Base-by-base conservation (phyloP, 2,888 invertebrate species). In the Sinopyrophorus schimmeli region DNA sequence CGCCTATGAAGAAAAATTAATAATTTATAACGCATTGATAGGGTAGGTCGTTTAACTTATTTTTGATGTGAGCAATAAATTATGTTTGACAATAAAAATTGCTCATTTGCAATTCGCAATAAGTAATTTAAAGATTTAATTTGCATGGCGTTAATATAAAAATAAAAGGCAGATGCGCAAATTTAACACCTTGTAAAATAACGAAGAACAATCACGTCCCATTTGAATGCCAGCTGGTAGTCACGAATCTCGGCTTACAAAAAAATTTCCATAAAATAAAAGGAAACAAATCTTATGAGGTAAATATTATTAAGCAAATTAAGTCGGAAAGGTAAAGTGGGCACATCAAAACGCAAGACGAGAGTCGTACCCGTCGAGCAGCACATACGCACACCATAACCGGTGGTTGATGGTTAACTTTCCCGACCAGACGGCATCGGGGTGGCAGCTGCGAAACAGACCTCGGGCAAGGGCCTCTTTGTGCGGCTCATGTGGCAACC, bases 401-500 rank as follows among this genome's bases (percentile, higher is more conserved):
- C 51, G 55, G 57, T 57, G 53, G 57, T 53, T 53, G 57, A 43
- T 52, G 46, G 53, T 40, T 21, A 44, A 16, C 23, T 41, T 51
- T 46, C 32, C 49, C 46, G 48, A 47, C 48, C 54, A 49, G 54
- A 50, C 51, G 47, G 40, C 43, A 50, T 48, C 53, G 49, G 61
- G 58, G 57, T 54, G 54, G 61, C 61, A 61, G 61, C 61, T 61
- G 61, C 61, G 50, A 60, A 61, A 60, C 61, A 61, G 60, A 59
- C 61, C 77, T 77, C 76, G 75, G 71, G 74, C 71, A 67, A 67
- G 54, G 57, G 53, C 55, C 54, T 53, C 66, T 58, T 62, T 70
- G 70, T 63, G 62, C 68, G 66, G 68, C 55, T 55, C 77, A 78
- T 75, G 77, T 78, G 78, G 76, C 76, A 74, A 68, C 67, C 71